Evolutionary conservation across 2,888 invertebrate species (phyloP).

Genomic region (Caenorhabditis uteleia): DNA sequence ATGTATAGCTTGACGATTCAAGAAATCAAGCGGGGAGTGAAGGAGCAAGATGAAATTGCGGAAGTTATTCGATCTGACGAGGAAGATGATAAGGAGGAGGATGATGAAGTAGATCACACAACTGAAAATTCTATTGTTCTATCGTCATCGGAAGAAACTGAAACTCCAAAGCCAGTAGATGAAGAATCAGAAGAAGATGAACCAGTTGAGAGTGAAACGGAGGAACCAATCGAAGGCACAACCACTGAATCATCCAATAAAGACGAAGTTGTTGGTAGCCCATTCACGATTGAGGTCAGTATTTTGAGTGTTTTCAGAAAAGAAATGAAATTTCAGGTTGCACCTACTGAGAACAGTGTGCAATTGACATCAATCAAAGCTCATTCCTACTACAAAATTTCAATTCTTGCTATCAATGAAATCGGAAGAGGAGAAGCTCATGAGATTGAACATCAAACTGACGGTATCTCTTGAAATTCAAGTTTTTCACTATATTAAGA

Average conservation of each 20-base stretch:
- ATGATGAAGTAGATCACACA: not conserved
- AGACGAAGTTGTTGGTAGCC: slow-evolving; percentile 9
- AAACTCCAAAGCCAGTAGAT: not conserved
- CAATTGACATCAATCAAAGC: slow-evolving; percentile 75
- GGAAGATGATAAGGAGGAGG: not conserved
- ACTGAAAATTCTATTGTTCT: not conserved
- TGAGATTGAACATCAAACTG: slow-evolving; percentile 76
- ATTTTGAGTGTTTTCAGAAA: too few relatives aligned
- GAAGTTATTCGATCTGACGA: slow-evolving; percentile 3
- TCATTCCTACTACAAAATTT: slow-evolving; percentile 84
- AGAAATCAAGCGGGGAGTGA: slow-evolving; percentile 22
- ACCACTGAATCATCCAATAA: too few relatives aligned
- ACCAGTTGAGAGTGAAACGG: not conserved
- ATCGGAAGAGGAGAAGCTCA: slow-evolving; percentile 84
- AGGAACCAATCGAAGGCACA: not conserved
- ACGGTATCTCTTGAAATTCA: slow-evolving; percentile 20
- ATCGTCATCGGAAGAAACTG: not conserved
- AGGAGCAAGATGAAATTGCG: not conserved
- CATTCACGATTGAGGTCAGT: slow-evolving; percentile 9
- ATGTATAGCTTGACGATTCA: slow-evolving; percentile 44
- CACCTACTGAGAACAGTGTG: slow-evolving; percentile 28
- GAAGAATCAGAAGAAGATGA: slow-evolving; percentile 2
- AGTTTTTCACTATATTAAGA: not conserved
- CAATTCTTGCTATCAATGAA: slow-evolving; percentile 83
- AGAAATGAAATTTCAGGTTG: too few relatives aligned